Evolutionary conservation across 2,113 vertebrate genomes (phyloP).

Genomic region (Tychaedon coryphoeus): DNA sequence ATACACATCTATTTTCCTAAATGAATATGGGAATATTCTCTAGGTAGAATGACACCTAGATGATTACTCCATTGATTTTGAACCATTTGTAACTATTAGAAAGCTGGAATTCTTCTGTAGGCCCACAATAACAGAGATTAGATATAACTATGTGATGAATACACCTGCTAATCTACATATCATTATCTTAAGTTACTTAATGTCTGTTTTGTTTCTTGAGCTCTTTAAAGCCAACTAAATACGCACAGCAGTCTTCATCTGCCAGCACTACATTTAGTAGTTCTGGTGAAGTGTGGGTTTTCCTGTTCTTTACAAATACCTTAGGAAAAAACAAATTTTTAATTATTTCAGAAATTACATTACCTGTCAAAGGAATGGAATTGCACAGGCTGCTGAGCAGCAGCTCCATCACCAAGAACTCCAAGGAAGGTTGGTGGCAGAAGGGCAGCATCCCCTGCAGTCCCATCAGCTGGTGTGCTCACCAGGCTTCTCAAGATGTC

Average conservation of each 20-base stretch:
- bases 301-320: not conserved
- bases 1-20: not conserved
- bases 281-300: not conserved
- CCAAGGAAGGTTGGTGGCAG: conserved; percentile 86
- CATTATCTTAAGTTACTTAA: not conserved
- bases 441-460: conserved; percentile 80
- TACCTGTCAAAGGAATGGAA: conserved; percentile 96
- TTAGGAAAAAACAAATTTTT: not conserved
- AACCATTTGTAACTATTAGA: not conserved
- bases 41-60: not conserved
- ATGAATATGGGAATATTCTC: not conserved
- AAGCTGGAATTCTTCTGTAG: not conserved
- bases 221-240: not conserved
- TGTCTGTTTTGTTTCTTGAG: not conserved
- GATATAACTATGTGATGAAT: not conserved
- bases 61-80: not conserved
- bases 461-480: conserved; percentile 81
- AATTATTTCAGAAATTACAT: not conserved
- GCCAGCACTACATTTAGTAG: not conserved
- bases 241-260: not conserved
- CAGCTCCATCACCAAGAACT: conserved; percentile 73
- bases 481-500: conserved; percentile 95
- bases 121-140: not conserved
- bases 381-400: conserved; percentile 76
- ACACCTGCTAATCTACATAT: not conserved